A percentile compares a stretch with the other conserved stretches of the same genome.
phyloP scores from a whole-genome alignment of 2,113 vertebrate species.

The Recurvirostra avosetta region DNA sequence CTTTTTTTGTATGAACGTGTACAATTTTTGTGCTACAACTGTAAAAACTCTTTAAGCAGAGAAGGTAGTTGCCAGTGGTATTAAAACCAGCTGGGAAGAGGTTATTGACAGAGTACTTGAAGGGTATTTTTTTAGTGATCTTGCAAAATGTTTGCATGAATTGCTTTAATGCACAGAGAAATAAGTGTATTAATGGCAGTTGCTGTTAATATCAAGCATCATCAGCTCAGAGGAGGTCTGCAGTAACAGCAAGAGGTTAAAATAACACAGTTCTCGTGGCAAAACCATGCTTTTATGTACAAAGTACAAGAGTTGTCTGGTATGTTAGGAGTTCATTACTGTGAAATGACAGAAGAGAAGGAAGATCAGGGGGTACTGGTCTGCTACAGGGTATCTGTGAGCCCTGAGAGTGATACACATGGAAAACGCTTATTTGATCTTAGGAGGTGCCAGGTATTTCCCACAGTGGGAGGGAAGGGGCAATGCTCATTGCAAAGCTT shows the following conservation, averaged over 20 bases:
- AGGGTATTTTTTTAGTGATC: neutral
- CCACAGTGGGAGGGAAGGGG: neutral
- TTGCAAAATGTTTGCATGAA: neutral
- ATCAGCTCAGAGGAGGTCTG: neutral
- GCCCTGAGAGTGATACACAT: neutral
- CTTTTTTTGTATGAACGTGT: neutral
- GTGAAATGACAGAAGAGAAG: neutral
- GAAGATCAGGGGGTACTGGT: neutral
- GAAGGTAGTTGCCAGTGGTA: neutral
- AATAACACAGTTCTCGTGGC: neutral
- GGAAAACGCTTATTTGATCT: neutral
- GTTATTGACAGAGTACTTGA: neutral
- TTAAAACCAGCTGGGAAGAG: neutral
- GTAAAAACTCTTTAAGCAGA: neutral
- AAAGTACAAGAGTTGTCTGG: neutral
- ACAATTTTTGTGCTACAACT: neutral
- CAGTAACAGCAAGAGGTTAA: neutral
- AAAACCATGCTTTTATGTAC: neutral
- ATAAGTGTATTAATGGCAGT: neutral
- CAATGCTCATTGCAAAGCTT: neutral
- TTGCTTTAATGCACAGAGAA: neutral
- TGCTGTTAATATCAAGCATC: neutral
- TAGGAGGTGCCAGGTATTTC: neutral
- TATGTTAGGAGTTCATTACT: neutral
- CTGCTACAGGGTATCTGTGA: neutral